phyloP scores from a whole-genome alignment of 1,140 invertebrate genomes.

The Papilio glaucus region DNA sequence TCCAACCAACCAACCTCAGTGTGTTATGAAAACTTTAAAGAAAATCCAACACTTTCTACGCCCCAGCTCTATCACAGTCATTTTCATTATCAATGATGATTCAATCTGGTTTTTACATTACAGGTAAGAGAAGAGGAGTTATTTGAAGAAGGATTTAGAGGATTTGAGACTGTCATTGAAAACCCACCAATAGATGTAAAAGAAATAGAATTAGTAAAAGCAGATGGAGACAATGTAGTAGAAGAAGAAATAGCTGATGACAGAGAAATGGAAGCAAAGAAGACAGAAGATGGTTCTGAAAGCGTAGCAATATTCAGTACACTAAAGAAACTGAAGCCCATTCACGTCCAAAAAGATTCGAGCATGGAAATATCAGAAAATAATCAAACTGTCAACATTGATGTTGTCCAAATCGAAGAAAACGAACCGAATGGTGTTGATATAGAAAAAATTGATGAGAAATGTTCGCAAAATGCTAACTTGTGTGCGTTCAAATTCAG shows the following conservation, averaged over 20 bases:
- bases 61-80: too few species aligned
- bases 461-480: slow-evolving; percentile 31
- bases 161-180: background rate
- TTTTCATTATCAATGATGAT: too few species aligned
- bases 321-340: slow-evolving; percentile 54
- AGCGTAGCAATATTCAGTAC: slow-evolving; percentile 45
- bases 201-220: slow-evolving; percentile 33
- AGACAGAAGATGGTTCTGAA: slow-evolving; percentile 38
- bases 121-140: background rate
- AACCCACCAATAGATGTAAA: background rate
- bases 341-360: slow-evolving; percentile 59
- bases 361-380: slow-evolving; percentile 65
- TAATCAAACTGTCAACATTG: slow-evolving; percentile 56
- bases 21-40: too few species aligned
- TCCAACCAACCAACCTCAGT: too few species aligned
- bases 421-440: slow-evolving; percentile 12
- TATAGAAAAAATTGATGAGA: slow-evolving; percentile 32
- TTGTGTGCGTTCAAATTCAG: slow-evolving; percentile 61
- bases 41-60: background rate
- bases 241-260: slow-evolving; percentile 29
- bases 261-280: slow-evolving; percentile 22
- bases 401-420: slow-evolving; percentile 49
- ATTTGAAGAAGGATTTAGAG: background rate
- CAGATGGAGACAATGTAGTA: too few species aligned
- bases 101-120: background rate